Evolutionary conservation across 2,888 invertebrate species (phyloP).

Genomic region (Dolomedes plantarius): DNA sequence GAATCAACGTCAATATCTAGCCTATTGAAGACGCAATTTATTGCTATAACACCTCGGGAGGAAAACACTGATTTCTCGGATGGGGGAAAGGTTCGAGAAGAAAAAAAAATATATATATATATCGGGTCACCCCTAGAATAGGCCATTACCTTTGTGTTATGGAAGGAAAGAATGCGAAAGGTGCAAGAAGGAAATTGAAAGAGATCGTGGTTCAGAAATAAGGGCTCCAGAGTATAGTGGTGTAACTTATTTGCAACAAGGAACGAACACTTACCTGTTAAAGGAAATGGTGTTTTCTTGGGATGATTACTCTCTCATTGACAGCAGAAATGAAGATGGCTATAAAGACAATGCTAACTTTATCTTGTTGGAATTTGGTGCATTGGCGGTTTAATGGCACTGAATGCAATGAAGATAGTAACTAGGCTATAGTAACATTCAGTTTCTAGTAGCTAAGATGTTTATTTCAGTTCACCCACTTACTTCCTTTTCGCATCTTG

Average conservation of each 20-base stretch:
- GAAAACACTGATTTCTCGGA: constrained; percentile 50
- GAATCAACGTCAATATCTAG: constrained; percentile 50
- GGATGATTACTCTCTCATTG: background rate
- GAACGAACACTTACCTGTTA: background rate
- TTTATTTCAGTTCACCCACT: too few species aligned
- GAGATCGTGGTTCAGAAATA: constrained; percentile 19
- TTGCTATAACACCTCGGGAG: constrained; percentile 46
- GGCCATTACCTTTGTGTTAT: constrained; percentile 66
- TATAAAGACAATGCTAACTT: background rate
- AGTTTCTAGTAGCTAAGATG: too few species aligned
- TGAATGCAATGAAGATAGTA: too few species aligned
- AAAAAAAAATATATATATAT: constrained; percentile 17
- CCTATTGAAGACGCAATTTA: constrained; percentile 65
- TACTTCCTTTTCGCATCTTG: too few species aligned
- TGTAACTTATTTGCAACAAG: background rate
- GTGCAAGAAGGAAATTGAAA: constrained; percentile 52
- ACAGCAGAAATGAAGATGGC: background rate
- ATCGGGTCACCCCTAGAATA: constrained; percentile 33
- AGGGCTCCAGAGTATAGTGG: constrained; percentile 14
- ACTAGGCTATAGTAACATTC: too few species aligned
- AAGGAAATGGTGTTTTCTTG: background rate
- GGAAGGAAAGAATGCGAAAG: constrained; percentile 50
- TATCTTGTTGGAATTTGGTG: background rate
- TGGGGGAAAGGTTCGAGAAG: background rate
- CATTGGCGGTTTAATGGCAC: background rate